Percentiles rank a stretch among this genome's conserved stretches.
Conservation (phyloP, 2,797 vertebrate genomes). For the Choloepus didactylus region DNA sequence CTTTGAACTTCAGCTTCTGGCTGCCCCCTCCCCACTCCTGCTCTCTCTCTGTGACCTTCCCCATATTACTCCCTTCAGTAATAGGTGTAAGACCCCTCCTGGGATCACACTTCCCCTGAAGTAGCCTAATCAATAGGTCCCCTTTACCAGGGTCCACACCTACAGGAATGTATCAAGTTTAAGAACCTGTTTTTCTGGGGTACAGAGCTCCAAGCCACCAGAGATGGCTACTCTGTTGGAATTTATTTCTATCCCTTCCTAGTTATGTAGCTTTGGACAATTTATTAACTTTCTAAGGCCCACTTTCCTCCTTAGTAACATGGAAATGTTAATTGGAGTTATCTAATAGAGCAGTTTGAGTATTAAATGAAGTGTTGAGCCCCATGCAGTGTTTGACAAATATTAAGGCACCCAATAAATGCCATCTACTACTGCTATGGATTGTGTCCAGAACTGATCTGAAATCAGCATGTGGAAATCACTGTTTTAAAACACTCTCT, state of each 20-base stretch:
- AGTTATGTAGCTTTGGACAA: background rate
- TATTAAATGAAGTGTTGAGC: conserved; percentile 3
- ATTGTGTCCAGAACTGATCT: background rate
- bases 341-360: background rate
- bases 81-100: too few species aligned
- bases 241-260: background rate
- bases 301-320: background rate
- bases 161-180: too few species aligned
- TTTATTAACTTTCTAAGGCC: background rate
- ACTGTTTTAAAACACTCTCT: background rate
- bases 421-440: background rate
- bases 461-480: background rate
- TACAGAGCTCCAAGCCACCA: too few species aligned
- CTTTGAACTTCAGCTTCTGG: too few species aligned
- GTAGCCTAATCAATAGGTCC: too few species aligned
- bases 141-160: too few species aligned
- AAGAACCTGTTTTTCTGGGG: too few species aligned
- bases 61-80: too few species aligned
- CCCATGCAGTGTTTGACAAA: background rate
- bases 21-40: too few species aligned
- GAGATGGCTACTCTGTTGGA: background rate
- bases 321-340: background rate
- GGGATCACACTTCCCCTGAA: too few species aligned
- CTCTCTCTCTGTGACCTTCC: too few species aligned
- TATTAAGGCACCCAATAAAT: background rate